Evolutionary conservation across 2,797 vertebrate genomes (phyloP), one percentile per base, ranked within the genome.

Genomic region (Cichlasoma orientale): DNA sequence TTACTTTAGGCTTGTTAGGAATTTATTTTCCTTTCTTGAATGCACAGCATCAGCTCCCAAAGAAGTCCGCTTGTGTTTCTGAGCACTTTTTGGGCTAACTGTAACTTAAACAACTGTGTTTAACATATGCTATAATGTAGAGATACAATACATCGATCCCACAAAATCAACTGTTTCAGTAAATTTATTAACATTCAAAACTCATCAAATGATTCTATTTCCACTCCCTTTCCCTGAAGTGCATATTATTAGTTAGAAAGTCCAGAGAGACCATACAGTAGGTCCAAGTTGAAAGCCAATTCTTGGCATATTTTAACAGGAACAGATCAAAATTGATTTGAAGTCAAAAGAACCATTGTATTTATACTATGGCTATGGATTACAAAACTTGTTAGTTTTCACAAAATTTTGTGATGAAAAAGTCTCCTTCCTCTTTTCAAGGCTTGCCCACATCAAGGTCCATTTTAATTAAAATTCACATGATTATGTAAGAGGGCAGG

Each of bases 391-490:
- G 33, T 21, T 58, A 5, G 12, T 58, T 58, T 58, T 66, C 5
- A 18, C 41, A 47, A 66, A 66, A 47, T 47, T 8, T 27, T 63
- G 58, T 25, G 58, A 61, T 61, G 33, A 61, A 41, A 61, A 41
- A 23, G 13, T 16, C 58, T 44, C 59, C 44, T 63, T 63, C 44
- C 36, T 44, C 59, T 63, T 63, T 63, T 63, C 36, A 84, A 87
- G 88, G 38, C 38, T 61, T 41, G 86, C 78, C 86, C 88, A 82
- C 78, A 90, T 89, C 79, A 89, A 90, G 91, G 93, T 91, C 87
- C 81, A 3, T 83, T 85, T 75, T 92, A 89, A 92, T 94, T 92
- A 91, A 80, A 91, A 79, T 88, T 77, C 66, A 78, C 72, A 74
- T 86, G 79, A 86, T 90, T 85, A 80, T 76, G 47, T 79, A 78